Base-by-base conservation (phyloP, 2,888 invertebrate genomes). In the Erynnis tages region DNA sequence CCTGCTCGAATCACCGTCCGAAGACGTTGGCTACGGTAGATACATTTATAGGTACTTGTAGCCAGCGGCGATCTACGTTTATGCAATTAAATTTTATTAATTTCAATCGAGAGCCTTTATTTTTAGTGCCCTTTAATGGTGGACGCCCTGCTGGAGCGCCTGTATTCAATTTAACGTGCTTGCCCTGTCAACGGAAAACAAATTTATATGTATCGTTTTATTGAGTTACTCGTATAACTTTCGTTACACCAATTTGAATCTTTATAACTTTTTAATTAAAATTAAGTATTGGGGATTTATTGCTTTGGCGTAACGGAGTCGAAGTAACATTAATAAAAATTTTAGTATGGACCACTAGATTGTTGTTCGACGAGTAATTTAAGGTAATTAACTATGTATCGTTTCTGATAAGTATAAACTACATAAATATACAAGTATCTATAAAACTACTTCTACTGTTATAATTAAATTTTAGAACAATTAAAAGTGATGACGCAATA, bases 1-100 rank as follows among this genome's bases (percentile, higher is more conserved):
- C 45, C 21, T 32, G 25, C 48, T 40, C 40, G 37, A 40, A 34
- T 40, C 48, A 52, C 45, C 52, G 35, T 54, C 48, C 35, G 50
- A 17, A 30, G 38, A 25, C 5, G 38, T 41, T 44, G 43, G 27
- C 44, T 40, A 41, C 48, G 46, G 37, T 17, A 32, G 41, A 50
- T 55, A 44, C 41, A 54, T 48, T 57, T 47, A 55, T 57, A 41
- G 40, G 10, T 21, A 30, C 25, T 41, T 34, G 16, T 23, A 43
- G 50, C 50, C 50, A 11, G 13, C 43, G 50, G 50, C 43, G 35
- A 43, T 40, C 27, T 25, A 50, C 17, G 34, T 49, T 38, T 61
- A 69, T 73, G 69, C 76, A 79, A 80, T 79, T 80, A 79, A 73
- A 80, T 77, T 78, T 75, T 75, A 79, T 79, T 79, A 79, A 79